phyloP scores from a whole-genome alignment of 2,113 vertebrate species.

The Pithys albifrons region DNA sequence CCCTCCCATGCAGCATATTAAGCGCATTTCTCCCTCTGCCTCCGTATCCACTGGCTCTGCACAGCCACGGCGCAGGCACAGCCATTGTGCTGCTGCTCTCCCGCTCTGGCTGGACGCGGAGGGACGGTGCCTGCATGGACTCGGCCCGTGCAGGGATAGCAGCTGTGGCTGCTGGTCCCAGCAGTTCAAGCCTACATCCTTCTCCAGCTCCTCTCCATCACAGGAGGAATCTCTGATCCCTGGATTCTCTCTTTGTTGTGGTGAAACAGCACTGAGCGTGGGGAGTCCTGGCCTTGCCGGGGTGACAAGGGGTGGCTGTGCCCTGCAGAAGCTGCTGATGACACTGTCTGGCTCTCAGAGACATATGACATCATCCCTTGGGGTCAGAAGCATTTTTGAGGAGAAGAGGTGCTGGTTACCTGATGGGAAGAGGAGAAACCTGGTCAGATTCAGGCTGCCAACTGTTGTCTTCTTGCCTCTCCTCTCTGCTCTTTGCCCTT shows the following conservation, averaged over 20 bases:
- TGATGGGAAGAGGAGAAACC: neutral
- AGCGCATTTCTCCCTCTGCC: neutral
- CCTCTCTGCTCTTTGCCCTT: neutral
- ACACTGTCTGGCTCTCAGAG: neutral
- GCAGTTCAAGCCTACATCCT: accelerated
- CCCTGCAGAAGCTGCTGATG: neutral
- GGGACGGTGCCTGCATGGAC: neutral
- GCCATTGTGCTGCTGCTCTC: neutral
- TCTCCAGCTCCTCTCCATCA: neutral
- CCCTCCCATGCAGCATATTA: constrained; percentile 43
- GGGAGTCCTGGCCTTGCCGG: accelerated
- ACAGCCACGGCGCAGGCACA: neutral
- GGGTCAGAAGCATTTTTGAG: neutral
- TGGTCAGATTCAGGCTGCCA: neutral
- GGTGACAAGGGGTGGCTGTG: neutral
- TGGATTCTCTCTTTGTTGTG: accelerated
- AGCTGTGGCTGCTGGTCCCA: neutral
- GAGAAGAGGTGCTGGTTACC: neutral
- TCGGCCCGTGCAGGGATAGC: neutral
- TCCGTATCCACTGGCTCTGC: neutral
- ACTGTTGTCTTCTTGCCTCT: neutral
- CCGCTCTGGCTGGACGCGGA: neutral
- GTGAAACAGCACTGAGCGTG: accelerated
- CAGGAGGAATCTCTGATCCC: accelerated
- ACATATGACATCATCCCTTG: accelerated